These are phyloP conservation scores for Syngnathus scovelli DNA, from an alignment of 2,113 vertebrate genomes.

Conservation along the genomic window DNA sequence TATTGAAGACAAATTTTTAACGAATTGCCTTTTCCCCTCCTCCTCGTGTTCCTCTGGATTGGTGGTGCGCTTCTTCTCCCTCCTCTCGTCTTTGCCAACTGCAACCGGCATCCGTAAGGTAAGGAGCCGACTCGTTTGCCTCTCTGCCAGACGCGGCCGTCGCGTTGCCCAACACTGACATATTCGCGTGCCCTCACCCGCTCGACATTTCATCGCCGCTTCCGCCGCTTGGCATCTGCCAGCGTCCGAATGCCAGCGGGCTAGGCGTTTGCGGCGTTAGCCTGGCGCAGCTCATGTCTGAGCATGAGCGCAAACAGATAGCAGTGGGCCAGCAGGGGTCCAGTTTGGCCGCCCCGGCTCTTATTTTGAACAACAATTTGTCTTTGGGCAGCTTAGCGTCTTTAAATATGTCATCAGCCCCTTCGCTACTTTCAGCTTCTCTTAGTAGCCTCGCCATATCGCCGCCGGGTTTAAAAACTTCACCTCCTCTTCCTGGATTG, in stretches of 20 bases:
- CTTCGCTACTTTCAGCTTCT: slow-evolving; percentile 59
- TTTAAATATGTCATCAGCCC: slow-evolving; percentile 30
- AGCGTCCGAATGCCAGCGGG: slow-evolving; percentile 4
- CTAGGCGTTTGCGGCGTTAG: slow-evolving; percentile 20
- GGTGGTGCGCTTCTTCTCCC: slow-evolving; percentile 23
- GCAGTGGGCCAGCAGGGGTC: slow-evolving; percentile 8
- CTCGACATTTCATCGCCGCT: slow-evolving; percentile 40
- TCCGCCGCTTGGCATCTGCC: not conserved
- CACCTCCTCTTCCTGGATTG: slow-evolving; percentile 53
- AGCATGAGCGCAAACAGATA: slow-evolving; percentile 41
- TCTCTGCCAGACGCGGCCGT: slow-evolving; percentile 41
- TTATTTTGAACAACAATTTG: slow-evolving; percentile 23
- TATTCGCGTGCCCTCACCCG: slow-evolving; percentile 1
- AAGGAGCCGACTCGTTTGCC: slow-evolving; percentile 86
- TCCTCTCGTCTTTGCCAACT: slow-evolving; percentile 48
- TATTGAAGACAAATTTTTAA: slow-evolving; percentile 72
- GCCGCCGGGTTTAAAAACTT: slow-evolving; percentile 28
- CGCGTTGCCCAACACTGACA: slow-evolving; percentile 43
- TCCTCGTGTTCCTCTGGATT: slow-evolving; percentile 52
- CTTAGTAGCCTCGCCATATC: slow-evolving; percentile 67
- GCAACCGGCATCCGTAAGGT: slow-evolving; percentile 96
- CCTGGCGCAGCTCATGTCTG: slow-evolving; percentile 64
- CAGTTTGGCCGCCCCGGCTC: slow-evolving; percentile 18
- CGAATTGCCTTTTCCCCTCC: slow-evolving; percentile 81
- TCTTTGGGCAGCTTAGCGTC: slow-evolving; percentile 48